These are phyloP conservation scores for Caenorhabditis sulstoni DNA, from an alignment of 2,888 invertebrate genomes.

Conservation along the genomic window DNA sequence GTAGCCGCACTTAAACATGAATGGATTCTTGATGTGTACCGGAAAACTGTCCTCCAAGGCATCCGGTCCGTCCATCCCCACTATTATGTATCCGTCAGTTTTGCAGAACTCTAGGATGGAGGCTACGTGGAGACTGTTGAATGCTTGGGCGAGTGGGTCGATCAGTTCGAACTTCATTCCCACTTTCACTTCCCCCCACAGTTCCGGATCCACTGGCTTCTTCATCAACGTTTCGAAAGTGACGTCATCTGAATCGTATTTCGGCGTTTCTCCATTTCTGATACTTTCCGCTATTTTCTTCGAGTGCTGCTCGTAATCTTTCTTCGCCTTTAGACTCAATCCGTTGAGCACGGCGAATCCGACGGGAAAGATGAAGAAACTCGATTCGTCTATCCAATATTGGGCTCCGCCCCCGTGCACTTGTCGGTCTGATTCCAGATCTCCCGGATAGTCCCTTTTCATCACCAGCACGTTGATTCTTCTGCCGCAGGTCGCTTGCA, in stretches of 20 bases:
- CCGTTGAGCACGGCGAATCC: constrained; percentile 95
- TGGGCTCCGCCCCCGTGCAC: constrained; percentile 26
- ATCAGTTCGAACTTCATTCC: constrained; percentile 98
- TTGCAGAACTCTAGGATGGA: constrained; percentile 89
- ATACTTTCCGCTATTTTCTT: constrained; percentile 58
- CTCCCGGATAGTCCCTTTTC: constrained; percentile 52
- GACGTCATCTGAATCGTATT: constrained; percentile 32
- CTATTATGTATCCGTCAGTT: constrained; percentile 91
- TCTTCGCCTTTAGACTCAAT: constrained; percentile 89
- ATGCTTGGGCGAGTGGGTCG: constrained; percentile 94
- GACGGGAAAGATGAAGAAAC: constrained; percentile 95
- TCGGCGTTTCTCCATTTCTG: constrained; percentile 9
- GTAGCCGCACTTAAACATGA: constrained; percentile 96
- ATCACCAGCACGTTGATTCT: constrained; percentile 60
- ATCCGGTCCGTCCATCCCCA: constrained; percentile 91
- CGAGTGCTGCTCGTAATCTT: constrained; percentile 66
- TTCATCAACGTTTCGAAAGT: constrained; percentile 16
- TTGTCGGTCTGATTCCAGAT: constrained; percentile 43
- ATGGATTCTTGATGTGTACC: constrained; percentile 94
- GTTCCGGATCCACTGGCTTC: constrained; percentile 1
- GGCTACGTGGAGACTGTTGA: constrained; percentile 89
- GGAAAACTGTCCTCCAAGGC: constrained; percentile 89
- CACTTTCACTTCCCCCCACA: constrained; percentile 82
- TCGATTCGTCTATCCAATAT: constrained; percentile 85
- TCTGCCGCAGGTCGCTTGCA: constrained; percentile 57